Base-by-base conservation (phyloP, 2,797 vertebrate genomes). In the Sebastes jordani region DNA sequence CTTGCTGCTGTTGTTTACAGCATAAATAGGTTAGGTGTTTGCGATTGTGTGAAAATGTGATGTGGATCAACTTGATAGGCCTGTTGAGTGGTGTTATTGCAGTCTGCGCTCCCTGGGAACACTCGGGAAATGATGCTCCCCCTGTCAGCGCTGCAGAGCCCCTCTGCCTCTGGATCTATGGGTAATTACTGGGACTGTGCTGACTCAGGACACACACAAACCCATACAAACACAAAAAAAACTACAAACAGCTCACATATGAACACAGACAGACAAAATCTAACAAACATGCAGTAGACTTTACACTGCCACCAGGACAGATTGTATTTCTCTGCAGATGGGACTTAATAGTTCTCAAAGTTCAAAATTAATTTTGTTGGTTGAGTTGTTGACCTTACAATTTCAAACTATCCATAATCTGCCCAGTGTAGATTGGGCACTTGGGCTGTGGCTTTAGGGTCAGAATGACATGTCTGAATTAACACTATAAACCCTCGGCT, bases 71-170 rank as follows among this genome's bases (percentile, higher is more conserved):
- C 84, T 94, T 95, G 95, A 96, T 95, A 70, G 94, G 91, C 83
- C 91, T 92, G 93, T 93, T 92, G 93, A 94, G 92, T 66, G 82
- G 87, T 55, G 91, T 96, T 96, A 96, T 95, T 96, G 94, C 94
- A 88, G 91, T 91, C 86, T 86, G 89, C 74, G 66, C 87, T 93
- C 89, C 89, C 84, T 29, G 80, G 89, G 90, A 94, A 85, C 87
- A 79, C 86, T 86, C 89, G 78, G 90, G 87, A 91, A 91, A 93
- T 91, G 90, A 92, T 86, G 91, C 87, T 90, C 77, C 80, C 66
- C 78, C 89, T 83, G 85, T 93, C 92, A 92, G 85, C 54, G 30
- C 82, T 32, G 76, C 81, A 78, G 70, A 87, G 81, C 75, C 77
- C 59, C 78, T 90, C 83, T 84, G 88, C 88, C 86, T 89, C 84